A percentile compares a stretch with the other conserved stretches of the same genome.
phyloP scores from a whole-genome alignment of 2,888 invertebrate species.

The Trisateles emortualis region DNA sequence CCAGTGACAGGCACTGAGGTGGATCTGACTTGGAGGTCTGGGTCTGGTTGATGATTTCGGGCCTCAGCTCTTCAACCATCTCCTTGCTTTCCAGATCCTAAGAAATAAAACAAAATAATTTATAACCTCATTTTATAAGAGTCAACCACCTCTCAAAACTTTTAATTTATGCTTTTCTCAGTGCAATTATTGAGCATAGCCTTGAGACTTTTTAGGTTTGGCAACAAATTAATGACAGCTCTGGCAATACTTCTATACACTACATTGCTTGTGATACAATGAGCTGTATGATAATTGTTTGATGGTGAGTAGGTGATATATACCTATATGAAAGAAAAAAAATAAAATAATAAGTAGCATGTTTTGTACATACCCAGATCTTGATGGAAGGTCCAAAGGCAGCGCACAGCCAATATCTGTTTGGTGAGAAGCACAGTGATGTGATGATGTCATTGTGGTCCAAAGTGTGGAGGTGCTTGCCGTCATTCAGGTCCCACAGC shows the following conservation, averaged over 20 bases:
- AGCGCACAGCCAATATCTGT: slow-evolving; percentile 99
- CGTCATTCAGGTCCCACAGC: slow-evolving; percentile 99
- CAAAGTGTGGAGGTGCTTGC: slow-evolving; percentile 99
- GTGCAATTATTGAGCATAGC: too few relatives aligned
- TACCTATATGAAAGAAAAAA: too few relatives aligned
- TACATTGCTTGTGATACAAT: too few relatives aligned
- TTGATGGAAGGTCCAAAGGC: slow-evolving; percentile 99
- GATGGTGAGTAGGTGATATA: too few relatives aligned
- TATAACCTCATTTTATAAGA: background rate
- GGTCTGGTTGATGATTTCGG: slow-evolving; percentile 95
- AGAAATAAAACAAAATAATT: slow-evolving; percentile 36
- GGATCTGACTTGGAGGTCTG: slow-evolving; percentile 94
- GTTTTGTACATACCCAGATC: slow-evolving; percentile 93
- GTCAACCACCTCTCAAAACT: too few relatives aligned
- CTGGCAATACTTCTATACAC: too few relatives aligned
- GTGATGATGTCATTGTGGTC: slow-evolving; percentile 99
- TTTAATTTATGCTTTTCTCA: too few relatives aligned
- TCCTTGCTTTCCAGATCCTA: slow-evolving; percentile 99
- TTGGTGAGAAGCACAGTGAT: slow-evolving; percentile 99
- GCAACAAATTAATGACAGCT: too few relatives aligned
- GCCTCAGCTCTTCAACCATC: slow-evolving; percentile 98
- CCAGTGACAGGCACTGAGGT: slow-evolving; percentile 98
- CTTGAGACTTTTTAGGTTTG: too few relatives aligned
- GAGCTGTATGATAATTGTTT: too few relatives aligned
- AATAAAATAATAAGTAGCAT: slow-evolving; percentile 24